Evolutionary conservation across 2,888 invertebrate genomes (phyloP).

Genomic region (Callyntrura sp.): DNA sequence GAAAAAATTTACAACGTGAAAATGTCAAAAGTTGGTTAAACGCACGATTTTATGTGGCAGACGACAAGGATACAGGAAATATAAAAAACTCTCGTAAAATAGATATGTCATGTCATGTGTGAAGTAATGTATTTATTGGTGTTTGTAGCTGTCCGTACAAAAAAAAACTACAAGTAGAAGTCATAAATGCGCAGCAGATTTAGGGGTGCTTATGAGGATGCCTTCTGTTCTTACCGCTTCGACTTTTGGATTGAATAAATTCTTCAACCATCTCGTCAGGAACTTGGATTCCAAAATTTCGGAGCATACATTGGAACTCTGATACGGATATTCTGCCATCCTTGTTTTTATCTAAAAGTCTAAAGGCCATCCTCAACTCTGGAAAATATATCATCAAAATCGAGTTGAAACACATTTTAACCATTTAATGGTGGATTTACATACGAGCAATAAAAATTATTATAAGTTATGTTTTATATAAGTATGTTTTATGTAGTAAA

Average conservation of each 20-base stretch:
- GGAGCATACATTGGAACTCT: constrained; percentile 92
- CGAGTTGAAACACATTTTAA: no score
- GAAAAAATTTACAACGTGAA: background rate
- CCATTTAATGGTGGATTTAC: no score
- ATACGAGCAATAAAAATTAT: background rate
- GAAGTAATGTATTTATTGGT: constrained; percentile 10
- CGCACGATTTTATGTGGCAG: background rate
- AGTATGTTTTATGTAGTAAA: no score
- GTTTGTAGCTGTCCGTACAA: background rate
- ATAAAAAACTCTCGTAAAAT: no score
- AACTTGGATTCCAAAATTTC: constrained; percentile 91
- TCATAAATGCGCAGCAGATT: no score
- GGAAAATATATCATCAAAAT: no score
- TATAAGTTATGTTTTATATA: background rate
- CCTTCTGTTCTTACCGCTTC: constrained; percentile 87
- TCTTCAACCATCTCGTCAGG: constrained; percentile 91
- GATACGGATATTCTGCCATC: constrained; percentile 91
- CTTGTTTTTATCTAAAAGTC: constrained; percentile 91
- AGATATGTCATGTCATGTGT: background rate
- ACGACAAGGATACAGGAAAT: no score
- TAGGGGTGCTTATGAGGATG: background rate
- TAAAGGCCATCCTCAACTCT: constrained; percentile 93
- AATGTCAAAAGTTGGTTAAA: background rate
- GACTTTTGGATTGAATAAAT: constrained; percentile 91
- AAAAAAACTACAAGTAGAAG: constrained; percentile 8